Base-by-base conservation (phyloP, 1,140 invertebrate species). In the Galleria mellonella region DNA sequence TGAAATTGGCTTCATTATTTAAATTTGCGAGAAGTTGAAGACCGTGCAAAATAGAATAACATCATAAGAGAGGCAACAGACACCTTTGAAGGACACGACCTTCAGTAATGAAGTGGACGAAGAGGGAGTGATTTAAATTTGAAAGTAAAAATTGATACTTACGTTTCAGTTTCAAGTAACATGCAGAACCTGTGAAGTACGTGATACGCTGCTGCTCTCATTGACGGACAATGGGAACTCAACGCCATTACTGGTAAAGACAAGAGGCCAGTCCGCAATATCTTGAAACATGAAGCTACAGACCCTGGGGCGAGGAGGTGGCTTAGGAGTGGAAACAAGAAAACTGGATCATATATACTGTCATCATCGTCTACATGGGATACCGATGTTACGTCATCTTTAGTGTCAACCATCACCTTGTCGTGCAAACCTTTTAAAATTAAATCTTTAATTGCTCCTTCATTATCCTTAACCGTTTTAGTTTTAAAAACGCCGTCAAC, bases 331-430 rank as follows among this genome's bases (percentile, higher is more conserved):
- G 93, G 91, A 39, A 94, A 83, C 45, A 93, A 77, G 69, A 94
- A 95, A 35, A 89, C 86, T 1, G 93, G 90, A 73, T 94, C 93
- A 55, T 94, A 94, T 23, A 92, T 73, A 6, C 64, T 65, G 10
- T 65, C 52, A 45, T 73, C 62, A 4, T 54, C 37, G 11, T 70
- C 63, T 4, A 47, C 5, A 43, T 81, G 71, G 2, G 67, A 71
- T 1, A 50, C 6, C 11, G 40, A 35, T 3, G 54, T 17, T 8
- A 74, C 39, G 43, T 76, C 70, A 10, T 43, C 47, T 27, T 47
- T 43, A 33, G 58, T 64, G 7, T 55, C 32, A 8, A 41, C 29
- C 5, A 72, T 43, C 28, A 59, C 36, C 32, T 33, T 29, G n/a
- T 54, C 50, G 27, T 60, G 68, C 41, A 70, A 65, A 2, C 45